These are phyloP conservation scores for Enteromius fasciolatus DNA, from an alignment of 2,797 vertebrate genomes.

Conservation along the genomic window DNA sequence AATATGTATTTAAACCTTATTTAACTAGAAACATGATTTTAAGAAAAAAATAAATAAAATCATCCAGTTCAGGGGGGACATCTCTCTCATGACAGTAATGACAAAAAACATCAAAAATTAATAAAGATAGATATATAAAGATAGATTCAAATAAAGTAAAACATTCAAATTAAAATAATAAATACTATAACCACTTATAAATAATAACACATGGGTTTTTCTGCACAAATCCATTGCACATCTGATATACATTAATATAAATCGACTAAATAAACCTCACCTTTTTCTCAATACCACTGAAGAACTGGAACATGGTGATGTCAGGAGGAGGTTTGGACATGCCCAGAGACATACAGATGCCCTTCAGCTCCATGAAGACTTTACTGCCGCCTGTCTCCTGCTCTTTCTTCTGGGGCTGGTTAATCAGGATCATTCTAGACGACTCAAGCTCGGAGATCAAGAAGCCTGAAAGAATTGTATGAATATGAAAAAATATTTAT, in stretches of 20 bases:
- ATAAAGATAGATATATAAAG: not conserved
- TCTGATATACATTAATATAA: not conserved
- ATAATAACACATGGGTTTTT: not conserved
- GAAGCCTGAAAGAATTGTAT: slow-evolving; percentile 80
- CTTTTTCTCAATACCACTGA: slow-evolving; percentile 98
- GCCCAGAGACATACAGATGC: slow-evolving; percentile 93
- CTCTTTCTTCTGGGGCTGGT: slow-evolving; percentile 84
- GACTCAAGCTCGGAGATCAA: slow-evolving; percentile 97
- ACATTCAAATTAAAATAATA: not conserved
- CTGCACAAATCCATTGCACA: not conserved
- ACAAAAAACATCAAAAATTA: not conserved
- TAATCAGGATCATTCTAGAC: slow-evolving; percentile 91
- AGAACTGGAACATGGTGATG: slow-evolving; percentile 99
- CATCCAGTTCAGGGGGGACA: too few relatives aligned
- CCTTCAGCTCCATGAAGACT: slow-evolving; percentile 92
- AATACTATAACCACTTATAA: not conserved
- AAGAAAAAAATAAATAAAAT: too few relatives aligned
- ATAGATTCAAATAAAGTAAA: not conserved
- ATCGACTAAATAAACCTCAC: slow-evolving; percentile 66
- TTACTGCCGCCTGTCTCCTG: slow-evolving; percentile 85
- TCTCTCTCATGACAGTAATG: too few relatives aligned
- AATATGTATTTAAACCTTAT: too few relatives aligned
- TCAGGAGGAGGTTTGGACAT: slow-evolving; percentile 98
- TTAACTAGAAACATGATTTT: too few relatives aligned
- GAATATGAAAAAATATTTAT: not conserved